Conservation (phyloP, 64 coral and sea anemone genomes). For the Montipora capricornis region DNA sequence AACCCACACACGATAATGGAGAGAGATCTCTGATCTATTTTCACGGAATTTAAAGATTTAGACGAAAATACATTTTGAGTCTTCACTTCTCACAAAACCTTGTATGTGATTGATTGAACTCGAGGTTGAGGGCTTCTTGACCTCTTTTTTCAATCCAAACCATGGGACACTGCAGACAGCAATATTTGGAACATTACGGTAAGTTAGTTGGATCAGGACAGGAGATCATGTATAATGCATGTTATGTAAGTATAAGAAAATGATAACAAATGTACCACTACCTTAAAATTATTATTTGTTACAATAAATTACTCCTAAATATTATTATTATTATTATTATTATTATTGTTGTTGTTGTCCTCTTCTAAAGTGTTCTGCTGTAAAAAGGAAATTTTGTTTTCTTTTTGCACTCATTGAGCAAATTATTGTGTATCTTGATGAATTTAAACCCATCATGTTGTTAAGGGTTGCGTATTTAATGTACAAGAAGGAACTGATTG, state of each 20-base stretch:
- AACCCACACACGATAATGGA: neutral
- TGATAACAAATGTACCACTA: neutral
- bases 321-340: no score
- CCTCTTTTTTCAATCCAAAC: neutral
- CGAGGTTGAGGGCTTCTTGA: neutral
- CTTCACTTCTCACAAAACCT: neutral
- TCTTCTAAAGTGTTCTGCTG: no score
- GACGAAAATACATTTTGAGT: conserved; percentile 24
- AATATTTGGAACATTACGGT: neutral
- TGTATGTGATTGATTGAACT: neutral
- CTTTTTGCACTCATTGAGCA: no score
- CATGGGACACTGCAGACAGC: conserved; percentile 11
- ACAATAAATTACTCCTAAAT: neutral
- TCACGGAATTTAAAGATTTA: neutral
- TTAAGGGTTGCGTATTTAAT: no score
- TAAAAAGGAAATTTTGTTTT: no score
- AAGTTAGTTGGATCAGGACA: conserved; percentile 16
- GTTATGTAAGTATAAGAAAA: conserved; percentile 16
- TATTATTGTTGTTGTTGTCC: no score
- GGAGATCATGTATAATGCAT: neutral
- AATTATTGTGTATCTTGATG: no score
- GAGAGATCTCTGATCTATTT: conserved; percentile 9
- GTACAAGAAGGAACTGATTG: neutral
- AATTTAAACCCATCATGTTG: no score
- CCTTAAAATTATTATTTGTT: neutral